Evolutionary conservation across 2,113 vertebrate genomes (phyloP), one percentile per base, ranked within the genome.

Genomic region (Motacilla alba): DNA sequence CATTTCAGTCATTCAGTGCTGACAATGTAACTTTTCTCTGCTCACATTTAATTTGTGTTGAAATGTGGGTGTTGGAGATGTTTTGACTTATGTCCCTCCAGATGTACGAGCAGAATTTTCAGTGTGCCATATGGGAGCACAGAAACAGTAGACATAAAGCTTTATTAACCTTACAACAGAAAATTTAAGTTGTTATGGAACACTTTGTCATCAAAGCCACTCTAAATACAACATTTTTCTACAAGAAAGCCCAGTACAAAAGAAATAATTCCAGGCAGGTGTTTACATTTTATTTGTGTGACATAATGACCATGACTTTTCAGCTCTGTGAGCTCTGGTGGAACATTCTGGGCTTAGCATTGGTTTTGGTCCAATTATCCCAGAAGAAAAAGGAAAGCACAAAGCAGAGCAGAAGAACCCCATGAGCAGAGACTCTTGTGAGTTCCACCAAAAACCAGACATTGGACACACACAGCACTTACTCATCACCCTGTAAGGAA

Each of bases 71-170:
- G 52, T 70, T 84, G n/a, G 81, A 84, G 83, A 47, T 83, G 69
- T 89, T 92, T 90, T 91, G 83, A 60, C 64, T 92, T 90, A n/a
- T 3, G 18, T 78, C 93, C 47, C 75, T 89, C 74, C 90, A 89
- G 89, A 67, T 84, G 69, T 26, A 78, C 5, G 26, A 70, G 39
- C 47, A 91, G 76, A 58, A 74, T 75, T 95, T 91, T 76, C 67
- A 60, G 37, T 39, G 19, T 64, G 47, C 87, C 55, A 35, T 87
- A 67, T 66, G 87, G 89, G 56, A 83, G 35, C 49, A 73, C 17
- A 83, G 83, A 77, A 73, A 80, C 28, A 41, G 0, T 15, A 88
- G 27, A 49, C 59, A 50, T 16, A 44, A 92, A 77, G 26, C 37
- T 53, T 95, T 78, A 81, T 83, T 87, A 91, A 68, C 55, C 59